A percentile compares a stretch with the other conserved stretches of the same genome.
phyloP scores from a whole-genome alignment of 92 coral and sea anemone species.

The Hydrozoanthus gracilis region DNA sequence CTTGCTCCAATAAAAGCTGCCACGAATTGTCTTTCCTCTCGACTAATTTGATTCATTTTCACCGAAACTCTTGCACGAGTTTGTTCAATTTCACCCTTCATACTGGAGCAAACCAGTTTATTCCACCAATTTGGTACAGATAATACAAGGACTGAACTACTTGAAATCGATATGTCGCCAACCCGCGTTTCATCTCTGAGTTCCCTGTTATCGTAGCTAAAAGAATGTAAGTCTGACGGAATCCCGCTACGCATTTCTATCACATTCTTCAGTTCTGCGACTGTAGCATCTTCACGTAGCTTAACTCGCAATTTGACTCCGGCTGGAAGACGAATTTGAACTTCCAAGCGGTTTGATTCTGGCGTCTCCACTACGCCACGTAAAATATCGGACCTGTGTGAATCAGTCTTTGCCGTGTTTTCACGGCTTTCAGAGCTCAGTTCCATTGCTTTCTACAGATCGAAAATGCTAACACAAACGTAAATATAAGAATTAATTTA shows the following conservation, averaged over 20 bases:
- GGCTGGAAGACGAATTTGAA: conserved; percentile 42
- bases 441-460: neutral
- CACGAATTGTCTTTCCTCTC: conserved; percentile 63
- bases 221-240: conserved; percentile 61
- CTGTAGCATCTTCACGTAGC: conserved; percentile 24
- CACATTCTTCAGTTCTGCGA: conserved; percentile 51
- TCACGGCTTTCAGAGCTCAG: neutral
- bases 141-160: conserved; percentile 29
- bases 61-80: conserved; percentile 55
- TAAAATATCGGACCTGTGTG: neutral
- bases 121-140: conserved; percentile 63
- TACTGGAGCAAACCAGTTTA: conserved; percentile 54
- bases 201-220: conserved; percentile 34
- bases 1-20: conserved; percentile 70
- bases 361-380: neutral
- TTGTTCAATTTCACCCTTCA: conserved; percentile 61
- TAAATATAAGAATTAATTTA: neutral
- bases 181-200: conserved; percentile 54
- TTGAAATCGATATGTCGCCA: conserved; percentile 42
- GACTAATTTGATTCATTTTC: conserved; percentile 66
- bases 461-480: neutral
- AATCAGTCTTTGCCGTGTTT: neutral
- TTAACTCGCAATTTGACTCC: conserved; percentile 25
- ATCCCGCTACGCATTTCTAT: conserved; percentile 57
- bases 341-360: neutral